These are phyloP conservation scores for Harpegnathos saltator DNA, from an alignment of 1,140 invertebrate species.

Conservation along the genomic window DNA sequence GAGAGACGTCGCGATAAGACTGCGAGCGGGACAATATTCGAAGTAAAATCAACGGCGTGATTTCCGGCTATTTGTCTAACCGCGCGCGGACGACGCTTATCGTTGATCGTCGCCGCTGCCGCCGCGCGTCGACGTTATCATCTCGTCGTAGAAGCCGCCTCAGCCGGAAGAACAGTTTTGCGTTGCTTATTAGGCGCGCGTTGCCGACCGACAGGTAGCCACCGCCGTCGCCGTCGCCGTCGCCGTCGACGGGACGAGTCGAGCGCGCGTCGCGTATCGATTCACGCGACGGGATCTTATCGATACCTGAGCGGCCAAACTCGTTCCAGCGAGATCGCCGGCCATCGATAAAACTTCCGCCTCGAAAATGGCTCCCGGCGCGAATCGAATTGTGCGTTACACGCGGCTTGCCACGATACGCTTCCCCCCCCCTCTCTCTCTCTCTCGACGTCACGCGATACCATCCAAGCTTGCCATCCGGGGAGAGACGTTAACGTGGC, in stretches of 20 bases:
- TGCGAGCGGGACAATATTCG: neutral
- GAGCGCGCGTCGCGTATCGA: neutral
- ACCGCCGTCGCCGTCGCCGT: no score
- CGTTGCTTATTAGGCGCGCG: neutral
- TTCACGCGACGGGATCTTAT: conserved; percentile 33
- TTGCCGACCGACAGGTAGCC: conserved; percentile 5
- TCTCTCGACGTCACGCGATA: neutral
- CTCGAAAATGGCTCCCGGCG: conserved; percentile 21
- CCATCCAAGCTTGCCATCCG: no score
- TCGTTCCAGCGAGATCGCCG: conserved; percentile 6
- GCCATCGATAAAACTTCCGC: conserved; percentile 9
- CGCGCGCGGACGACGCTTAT: conserved; percentile 14
- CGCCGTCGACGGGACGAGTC: neutral
- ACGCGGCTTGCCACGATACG: neutral
- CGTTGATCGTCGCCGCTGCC: neutral
- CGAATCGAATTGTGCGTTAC: neutral
- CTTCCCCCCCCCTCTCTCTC: no score
- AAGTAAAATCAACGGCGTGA: neutral
- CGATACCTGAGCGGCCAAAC: neutral
- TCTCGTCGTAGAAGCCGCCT: neutral
- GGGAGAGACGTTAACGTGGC: neutral
- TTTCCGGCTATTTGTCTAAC: conserved; percentile 40
- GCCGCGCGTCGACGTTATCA: neutral
- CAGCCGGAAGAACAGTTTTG: neutral
- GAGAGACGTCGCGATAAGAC: no score